Evolutionary conservation across 1,140 invertebrate genomes (phyloP).

Genomic region (Dreissena rostriformis): DNA sequence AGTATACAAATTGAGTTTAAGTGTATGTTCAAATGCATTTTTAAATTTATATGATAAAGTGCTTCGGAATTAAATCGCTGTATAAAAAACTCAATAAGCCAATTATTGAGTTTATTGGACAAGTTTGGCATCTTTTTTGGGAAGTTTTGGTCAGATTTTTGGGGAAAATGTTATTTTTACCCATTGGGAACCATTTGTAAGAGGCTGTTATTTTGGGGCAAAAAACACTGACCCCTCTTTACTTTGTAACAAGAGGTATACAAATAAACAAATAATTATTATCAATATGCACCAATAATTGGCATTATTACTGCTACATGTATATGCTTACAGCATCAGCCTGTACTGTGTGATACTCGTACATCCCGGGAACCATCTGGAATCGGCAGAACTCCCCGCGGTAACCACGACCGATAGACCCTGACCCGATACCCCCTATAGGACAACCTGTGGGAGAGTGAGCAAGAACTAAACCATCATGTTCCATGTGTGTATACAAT

Average conservation of each 20-base stretch:
- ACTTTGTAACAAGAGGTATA: slow-evolving; percentile 6
- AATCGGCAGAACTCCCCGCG: slow-evolving; percentile 96
- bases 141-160: too few relatives aligned
- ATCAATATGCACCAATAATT: neutral
- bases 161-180: too few relatives aligned
- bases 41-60: too few relatives aligned
- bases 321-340: slow-evolving; percentile 91
- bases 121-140: too few relatives aligned
- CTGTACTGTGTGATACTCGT: slow-evolving; percentile 90
- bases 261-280: neutral
- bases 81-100: too few relatives aligned
- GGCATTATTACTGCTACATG: neutral
- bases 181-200: too few relatives aligned
- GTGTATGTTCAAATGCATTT: too few relatives aligned
- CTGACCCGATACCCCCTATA: slow-evolving; percentile 94
- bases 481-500: neutral
- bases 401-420: slow-evolving; percentile 94
- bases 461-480: neutral
- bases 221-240: neutral
- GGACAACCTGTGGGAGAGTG: slow-evolving; percentile 88
- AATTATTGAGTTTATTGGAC: too few relatives aligned
- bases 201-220: too few relatives aligned
- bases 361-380: slow-evolving; percentile 92
- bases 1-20: too few relatives aligned
- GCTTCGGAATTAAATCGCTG: too few relatives aligned